Percentiles rank a stretch among this genome's conserved stretches.
phyloP scores from a whole-genome alignment of 2,797 vertebrate genomes.

The Todus mexicanus region DNA sequence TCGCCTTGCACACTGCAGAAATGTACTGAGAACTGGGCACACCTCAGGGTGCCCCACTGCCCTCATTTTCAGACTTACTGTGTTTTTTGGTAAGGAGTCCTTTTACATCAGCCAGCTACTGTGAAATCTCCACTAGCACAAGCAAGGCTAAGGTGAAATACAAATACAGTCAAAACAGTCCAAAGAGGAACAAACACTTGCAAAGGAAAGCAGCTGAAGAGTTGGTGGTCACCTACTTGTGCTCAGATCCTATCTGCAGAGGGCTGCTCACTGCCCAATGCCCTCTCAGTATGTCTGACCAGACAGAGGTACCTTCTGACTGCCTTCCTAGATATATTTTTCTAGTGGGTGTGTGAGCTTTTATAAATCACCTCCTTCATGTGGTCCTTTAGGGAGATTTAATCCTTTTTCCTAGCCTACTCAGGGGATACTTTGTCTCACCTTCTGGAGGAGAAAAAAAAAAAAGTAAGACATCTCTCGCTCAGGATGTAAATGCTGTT shows the following conservation, averaged over 20 bases:
- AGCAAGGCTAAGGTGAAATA: not conserved
- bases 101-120: not conserved
- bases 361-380: not conserved
- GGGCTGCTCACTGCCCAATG: rapidly evolving
- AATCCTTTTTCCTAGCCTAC: not conserved
- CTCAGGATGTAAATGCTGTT: not conserved
- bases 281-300: not conserved
- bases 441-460: not conserved
- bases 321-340: not conserved
- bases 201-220: not conserved
- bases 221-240: not conserved
- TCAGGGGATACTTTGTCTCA: not conserved
- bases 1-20: rapidly evolving
- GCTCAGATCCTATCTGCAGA: not conserved
- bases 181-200: not conserved
- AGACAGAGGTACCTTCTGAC: not conserved
- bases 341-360: not conserved
- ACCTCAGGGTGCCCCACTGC: not conserved
- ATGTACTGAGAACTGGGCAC: rapidly evolving
- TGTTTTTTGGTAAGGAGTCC: not conserved
- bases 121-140: not conserved
- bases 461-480: not conserved
- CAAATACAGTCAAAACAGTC: not conserved
- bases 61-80: not conserved
- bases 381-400: not conserved